A percentile compares a stretch with the other conserved stretches of the same genome.
Evolutionary conservation across 2,113 vertebrate genomes (phyloP).

Genomic region (Cyphomyrus plagiostoma): DNA sequence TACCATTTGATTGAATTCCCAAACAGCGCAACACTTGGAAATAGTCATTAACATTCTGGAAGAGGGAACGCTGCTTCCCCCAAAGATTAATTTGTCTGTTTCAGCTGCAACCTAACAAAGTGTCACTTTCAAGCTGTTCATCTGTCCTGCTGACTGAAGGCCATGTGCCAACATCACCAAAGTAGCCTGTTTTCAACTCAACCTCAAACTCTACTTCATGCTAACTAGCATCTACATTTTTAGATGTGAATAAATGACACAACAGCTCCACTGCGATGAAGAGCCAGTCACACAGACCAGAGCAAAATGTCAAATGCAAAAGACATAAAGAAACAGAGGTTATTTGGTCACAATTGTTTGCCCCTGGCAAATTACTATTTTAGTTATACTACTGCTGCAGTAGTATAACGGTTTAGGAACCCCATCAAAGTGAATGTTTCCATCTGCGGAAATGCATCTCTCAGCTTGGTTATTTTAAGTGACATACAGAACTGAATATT

Average conservation of each 20-base stretch:
- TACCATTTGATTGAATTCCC: background rate
- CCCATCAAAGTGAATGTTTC: background rate
- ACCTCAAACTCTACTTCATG: background rate
- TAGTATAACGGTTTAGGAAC: background rate
- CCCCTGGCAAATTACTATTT: background rate
- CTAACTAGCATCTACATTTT: background rate
- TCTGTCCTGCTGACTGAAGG: background rate
- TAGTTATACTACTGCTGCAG: background rate
- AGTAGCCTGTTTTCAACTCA: background rate
- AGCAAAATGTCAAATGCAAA: background rate
- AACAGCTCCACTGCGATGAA: background rate
- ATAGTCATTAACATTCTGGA: background rate
- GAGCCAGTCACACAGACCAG: background rate
- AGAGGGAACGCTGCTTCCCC: background rate
- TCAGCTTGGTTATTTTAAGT: background rate
- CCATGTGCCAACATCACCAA: background rate
- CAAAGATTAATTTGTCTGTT: background rate
- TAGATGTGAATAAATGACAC: background rate
- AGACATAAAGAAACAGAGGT: background rate
- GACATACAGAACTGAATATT: background rate
- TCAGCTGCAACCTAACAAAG: background rate
- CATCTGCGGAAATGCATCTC: background rate
- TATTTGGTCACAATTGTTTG: background rate
- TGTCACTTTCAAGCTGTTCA: background rate
- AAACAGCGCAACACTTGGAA: background rate